Conservation (phyloP, 2,888 invertebrate genomes). For the Agriopis marginaria region DNA sequence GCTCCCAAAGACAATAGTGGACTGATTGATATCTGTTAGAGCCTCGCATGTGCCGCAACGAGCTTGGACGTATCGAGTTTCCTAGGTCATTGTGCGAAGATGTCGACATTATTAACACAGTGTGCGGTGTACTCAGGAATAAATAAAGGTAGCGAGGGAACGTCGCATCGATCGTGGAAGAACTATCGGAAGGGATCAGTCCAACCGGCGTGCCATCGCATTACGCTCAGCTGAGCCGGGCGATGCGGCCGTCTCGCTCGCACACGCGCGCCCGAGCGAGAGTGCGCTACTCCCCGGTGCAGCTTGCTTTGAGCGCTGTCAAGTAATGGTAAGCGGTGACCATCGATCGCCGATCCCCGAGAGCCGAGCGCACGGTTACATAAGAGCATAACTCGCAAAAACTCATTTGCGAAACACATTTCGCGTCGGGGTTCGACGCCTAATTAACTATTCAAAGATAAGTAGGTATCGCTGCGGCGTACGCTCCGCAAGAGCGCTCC, state of each 20-base stretch:
- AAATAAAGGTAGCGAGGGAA: constrained; percentile 22
- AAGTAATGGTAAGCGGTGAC: constrained; percentile 46
- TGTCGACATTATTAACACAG: constrained; percentile 2
- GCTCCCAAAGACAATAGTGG: constrained; percentile 40
- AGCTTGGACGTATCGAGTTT: constrained; percentile 1
- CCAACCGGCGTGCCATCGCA: constrained; percentile 35
- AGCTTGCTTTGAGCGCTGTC: constrained; percentile 39
- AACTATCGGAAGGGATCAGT: constrained; percentile 43
- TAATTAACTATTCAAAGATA: constrained; percentile 61
- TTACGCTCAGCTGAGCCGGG: constrained; percentile 36
- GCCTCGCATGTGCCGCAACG: no score
- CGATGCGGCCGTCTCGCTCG: constrained; percentile 35
- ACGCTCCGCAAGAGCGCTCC: constrained; percentile 22
- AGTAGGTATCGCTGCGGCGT: constrained; percentile 42
- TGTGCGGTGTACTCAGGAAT: not conserved
- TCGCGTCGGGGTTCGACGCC: constrained; percentile 46
- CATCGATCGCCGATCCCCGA: constrained; percentile 47
- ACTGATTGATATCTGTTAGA: constrained; percentile 27
- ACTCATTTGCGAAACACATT: constrained; percentile 58
- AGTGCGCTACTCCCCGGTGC: constrained; percentile 37
- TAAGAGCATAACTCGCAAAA: constrained; percentile 55
- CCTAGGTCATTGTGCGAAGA: constrained; percentile 1
- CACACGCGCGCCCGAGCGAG: constrained; percentile 39
- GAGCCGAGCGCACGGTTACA: constrained; percentile 40
- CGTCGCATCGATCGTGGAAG: constrained; percentile 35